phyloP scores from a whole-genome alignment of 2,888 invertebrate species.

The Allacma fusca region DNA sequence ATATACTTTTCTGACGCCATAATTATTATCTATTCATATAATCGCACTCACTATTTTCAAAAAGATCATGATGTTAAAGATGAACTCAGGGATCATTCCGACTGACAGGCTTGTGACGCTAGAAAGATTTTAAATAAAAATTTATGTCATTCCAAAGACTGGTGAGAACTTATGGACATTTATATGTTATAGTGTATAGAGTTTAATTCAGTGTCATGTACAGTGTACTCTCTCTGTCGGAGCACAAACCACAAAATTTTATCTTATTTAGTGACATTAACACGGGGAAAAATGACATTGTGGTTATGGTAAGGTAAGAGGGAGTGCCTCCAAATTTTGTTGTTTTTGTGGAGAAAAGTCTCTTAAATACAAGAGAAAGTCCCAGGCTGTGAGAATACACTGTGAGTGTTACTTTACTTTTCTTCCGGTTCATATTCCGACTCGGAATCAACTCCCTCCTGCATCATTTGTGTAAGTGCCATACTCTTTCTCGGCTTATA shows the following conservation, averaged over 20 bases:
- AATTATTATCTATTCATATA: background rate
- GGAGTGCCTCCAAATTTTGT: too few relatives aligned
- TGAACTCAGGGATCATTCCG: slow-evolving; percentile 25
- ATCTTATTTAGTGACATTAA: background rate
- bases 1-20: too few relatives aligned
- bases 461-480: background rate
- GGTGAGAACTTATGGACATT: too few relatives aligned
- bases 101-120: slow-evolving; percentile 14
- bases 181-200: too few relatives aligned
- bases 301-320: background rate
- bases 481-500: background rate
- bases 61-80: slow-evolving; percentile 28
- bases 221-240: too few relatives aligned
- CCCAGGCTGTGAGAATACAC: too few relatives aligned
- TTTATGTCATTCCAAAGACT: too few relatives aligned
- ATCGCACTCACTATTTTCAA: slow-evolving; percentile 22
- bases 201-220: too few relatives aligned
- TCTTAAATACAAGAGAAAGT: background rate
- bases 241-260: too few relatives aligned
- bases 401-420: too few relatives aligned
- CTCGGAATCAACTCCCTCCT: slow-evolving; percentile 22
- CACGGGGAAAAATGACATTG: background rate
- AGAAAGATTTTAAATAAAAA: background rate
- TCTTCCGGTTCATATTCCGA: slow-evolving; percentile 22
- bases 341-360: background rate